Base-by-base conservation (phyloP, 1,140 invertebrate genomes). In the Diabrotica undecimpunctata region DNA sequence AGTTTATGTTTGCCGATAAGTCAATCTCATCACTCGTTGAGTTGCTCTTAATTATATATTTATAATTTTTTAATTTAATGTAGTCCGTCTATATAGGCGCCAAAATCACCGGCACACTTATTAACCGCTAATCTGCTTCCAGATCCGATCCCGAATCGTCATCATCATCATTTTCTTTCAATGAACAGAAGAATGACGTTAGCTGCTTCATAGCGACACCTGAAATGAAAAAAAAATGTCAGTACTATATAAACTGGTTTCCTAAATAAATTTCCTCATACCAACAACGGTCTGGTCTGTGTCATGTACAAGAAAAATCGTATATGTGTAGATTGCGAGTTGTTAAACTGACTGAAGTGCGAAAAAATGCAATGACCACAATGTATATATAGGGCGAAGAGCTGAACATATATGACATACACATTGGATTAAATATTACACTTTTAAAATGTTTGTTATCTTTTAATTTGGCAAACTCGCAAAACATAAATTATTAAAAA, bases 191-290 rank as follows among this genome's bases (percentile, higher is more conserved):
- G 78, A 85, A 85, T 51, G 82, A 83, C 54, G 81, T 83, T 66
- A 85, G 76, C 62, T 82, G 81, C 72, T 82, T 84, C 64, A 85
- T 66, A 74, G 84, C 83, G 25, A 85, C 83, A 70, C 80, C 83
- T 75, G 57, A 5, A 66, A 70, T 52, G 54, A 68, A 41, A 61
- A 66, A 65, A 57, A 63, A 66, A 55, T 35, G 62, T 14, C 2
- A 14, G 1, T 36, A 25, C 25, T 25, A 2, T 2, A 25, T 25
- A 25, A 25, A 25, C 25, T 1, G 25, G 4, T 4, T 2, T 25
- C 25, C 25, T 25, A 25, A 25, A 25, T 25, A 25, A 25, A 25
- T 25, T 25, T 25, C 25, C 25, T 25, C 25, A 25, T 25, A 25
- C 25, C 25, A 25, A 25, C 4, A 25, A 58, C 25, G 14, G 7